Evolutionary conservation across 2,113 vertebrate genomes (phyloP).

Genomic region (Mixornis gularis): DNA sequence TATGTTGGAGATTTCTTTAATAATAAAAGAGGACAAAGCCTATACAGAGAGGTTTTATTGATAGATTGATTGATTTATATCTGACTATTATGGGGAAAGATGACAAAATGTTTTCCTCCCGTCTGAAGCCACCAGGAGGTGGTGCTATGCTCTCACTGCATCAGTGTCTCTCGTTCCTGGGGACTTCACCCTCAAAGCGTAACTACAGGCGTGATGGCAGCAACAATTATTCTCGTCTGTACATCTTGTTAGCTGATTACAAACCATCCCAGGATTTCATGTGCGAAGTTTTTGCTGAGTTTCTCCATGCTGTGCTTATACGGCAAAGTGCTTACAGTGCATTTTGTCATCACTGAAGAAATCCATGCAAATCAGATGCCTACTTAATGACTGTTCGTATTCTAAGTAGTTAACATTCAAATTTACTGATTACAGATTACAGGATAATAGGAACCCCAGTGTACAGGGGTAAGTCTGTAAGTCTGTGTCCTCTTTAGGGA

Average conservation of each 20-base stretch:
- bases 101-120: neutral
- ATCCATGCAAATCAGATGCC: neutral
- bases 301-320: neutral
- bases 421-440: neutral
- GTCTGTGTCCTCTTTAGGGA: neutral
- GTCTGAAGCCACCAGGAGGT: neutral
- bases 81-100: accelerated
- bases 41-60: neutral
- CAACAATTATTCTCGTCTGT: neutral
- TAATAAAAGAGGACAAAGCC: neutral
- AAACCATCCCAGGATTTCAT: neutral
- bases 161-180: neutral
- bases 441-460: neutral
- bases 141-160: neutral
- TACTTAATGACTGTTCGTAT: neutral
- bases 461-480: neutral
- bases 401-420: neutral
- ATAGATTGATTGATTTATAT: neutral
- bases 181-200: neutral
- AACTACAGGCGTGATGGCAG: neutral
- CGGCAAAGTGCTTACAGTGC: neutral
- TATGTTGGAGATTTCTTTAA: neutral
- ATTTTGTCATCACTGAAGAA: neutral
- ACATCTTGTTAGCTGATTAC: neutral
- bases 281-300: neutral